Conservation (phyloP, 2,113 vertebrate genomes). For the Macroglossus sobrinus region DNA sequence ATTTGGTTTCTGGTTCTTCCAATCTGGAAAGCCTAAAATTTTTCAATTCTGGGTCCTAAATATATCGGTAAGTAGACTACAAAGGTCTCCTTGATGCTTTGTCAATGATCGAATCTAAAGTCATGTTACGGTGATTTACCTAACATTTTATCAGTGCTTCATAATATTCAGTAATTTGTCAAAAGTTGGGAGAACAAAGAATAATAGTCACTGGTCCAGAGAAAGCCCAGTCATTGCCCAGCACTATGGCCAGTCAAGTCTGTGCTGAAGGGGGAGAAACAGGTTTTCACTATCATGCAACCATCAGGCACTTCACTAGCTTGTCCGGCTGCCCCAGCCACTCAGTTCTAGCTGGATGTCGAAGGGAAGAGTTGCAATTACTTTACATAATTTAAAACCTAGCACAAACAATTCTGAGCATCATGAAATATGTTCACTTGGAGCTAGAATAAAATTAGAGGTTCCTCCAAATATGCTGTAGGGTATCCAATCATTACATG, state of each 20-base stretch:
- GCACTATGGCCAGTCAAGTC: too few species aligned
- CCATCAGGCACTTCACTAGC: neutral
- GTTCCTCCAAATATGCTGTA: too few species aligned
- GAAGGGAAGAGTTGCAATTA: neutral
- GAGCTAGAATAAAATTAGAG: neutral
- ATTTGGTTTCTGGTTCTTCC: neutral
- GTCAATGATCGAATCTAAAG: neutral
- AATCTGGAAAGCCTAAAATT: neutral
- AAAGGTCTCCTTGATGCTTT: neutral
- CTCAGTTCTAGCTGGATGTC: too few species aligned
- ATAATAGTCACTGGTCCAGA: neutral
- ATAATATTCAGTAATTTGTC: neutral
- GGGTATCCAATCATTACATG: too few species aligned
- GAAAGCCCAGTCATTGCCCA: neutral
- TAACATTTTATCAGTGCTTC: neutral
- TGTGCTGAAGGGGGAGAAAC: neutral
- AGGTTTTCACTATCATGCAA: neutral
- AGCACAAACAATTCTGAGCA: neutral
- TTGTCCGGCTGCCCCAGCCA: neutral
- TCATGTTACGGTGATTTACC: neutral
- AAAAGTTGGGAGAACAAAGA: neutral
- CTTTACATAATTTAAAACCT: neutral
- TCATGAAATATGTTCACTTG: neutral
- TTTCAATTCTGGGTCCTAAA: neutral
- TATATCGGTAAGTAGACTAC: neutral